A percentile compares a stretch with the other conserved stretches of the same genome.
phyloP scores from a whole-genome alignment of 2,888 invertebrate species.

The Drosophila meridiana region DNA sequence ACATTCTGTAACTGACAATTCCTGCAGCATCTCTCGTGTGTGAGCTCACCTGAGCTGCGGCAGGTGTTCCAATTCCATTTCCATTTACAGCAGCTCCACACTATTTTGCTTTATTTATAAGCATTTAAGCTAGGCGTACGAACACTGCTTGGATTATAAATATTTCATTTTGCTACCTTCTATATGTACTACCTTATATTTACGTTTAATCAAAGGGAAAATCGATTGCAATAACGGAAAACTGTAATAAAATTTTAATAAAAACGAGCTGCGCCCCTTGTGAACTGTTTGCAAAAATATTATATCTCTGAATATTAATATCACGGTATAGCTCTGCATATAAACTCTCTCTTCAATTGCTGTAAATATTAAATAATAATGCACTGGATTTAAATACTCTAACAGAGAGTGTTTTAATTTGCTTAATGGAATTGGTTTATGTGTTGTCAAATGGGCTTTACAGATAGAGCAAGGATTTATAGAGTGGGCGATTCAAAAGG shows the following conservation, averaged over 20 bases:
- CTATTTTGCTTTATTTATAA: background rate
- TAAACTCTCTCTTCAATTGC: constrained; percentile 28
- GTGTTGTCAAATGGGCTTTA: background rate
- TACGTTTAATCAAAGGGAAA: constrained; percentile 84
- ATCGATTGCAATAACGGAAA: constrained; percentile 75
- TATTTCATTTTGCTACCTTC: constrained; percentile 17
- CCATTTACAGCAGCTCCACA: background rate
- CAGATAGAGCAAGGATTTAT: background rate
- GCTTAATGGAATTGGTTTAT: too few relatives aligned
- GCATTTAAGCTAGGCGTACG: constrained; percentile 1
- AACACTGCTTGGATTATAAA: constrained; percentile 11
- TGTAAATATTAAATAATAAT: constrained; percentile 47
- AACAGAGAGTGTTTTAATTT: background rate
- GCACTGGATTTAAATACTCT: constrained; percentile 27
- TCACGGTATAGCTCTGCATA: constrained; percentile 9
- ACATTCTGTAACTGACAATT: background rate
- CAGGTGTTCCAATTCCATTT: background rate
- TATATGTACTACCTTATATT: constrained; percentile 62
- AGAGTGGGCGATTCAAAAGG: background rate
- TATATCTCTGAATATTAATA: constrained; percentile 8
- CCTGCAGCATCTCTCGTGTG: background rate
- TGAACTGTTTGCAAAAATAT: constrained; percentile 26
- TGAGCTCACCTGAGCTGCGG: background rate
- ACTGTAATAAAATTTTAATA: constrained; percentile 70
- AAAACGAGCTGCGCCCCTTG: constrained; percentile 36